These are phyloP conservation scores for cattle (Bos taurus) DNA, from an alignment of 2,113 vertebrate species.

Conservation along the genomic window DNA sequence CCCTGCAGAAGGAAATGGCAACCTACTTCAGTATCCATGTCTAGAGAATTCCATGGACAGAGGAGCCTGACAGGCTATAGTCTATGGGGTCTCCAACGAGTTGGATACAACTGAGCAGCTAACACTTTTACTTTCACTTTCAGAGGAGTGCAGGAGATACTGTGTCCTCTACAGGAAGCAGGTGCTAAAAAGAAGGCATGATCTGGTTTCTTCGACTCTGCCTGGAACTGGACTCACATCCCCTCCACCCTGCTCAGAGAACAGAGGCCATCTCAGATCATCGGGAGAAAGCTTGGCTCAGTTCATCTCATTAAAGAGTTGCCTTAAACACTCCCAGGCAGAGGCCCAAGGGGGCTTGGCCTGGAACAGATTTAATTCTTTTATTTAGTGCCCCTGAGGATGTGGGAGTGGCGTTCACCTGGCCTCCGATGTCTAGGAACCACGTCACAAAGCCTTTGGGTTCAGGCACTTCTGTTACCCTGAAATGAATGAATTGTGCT, in stretches of 20 bases:
- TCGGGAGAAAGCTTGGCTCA: background rate
- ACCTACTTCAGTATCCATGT: background rate
- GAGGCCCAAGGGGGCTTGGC: background rate
- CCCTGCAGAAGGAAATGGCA: background rate
- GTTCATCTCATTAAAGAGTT: background rate
- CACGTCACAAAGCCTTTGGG: background rate
- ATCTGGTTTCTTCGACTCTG: background rate
- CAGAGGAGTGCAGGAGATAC: background rate
- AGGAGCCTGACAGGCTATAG: background rate
- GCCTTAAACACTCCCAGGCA: background rate
- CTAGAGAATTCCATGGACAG: background rate
- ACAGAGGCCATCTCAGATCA: background rate
- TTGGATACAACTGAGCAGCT: background rate
- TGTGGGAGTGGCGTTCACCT: background rate
- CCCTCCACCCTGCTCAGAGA: background rate
- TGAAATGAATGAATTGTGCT: background rate
- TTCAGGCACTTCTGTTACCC: background rate
- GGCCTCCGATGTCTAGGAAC: background rate
- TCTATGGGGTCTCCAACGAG: background rate
- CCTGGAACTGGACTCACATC: background rate
- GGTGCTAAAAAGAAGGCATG: background rate
- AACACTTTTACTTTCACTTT: background rate
- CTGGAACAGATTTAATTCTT: background rate
- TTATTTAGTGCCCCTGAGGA: background rate
- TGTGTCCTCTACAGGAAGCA: background rate